These are phyloP conservation scores for Electrona antarctica DNA, from an alignment of 2,113 vertebrate species.

Conservation along the genomic window DNA sequence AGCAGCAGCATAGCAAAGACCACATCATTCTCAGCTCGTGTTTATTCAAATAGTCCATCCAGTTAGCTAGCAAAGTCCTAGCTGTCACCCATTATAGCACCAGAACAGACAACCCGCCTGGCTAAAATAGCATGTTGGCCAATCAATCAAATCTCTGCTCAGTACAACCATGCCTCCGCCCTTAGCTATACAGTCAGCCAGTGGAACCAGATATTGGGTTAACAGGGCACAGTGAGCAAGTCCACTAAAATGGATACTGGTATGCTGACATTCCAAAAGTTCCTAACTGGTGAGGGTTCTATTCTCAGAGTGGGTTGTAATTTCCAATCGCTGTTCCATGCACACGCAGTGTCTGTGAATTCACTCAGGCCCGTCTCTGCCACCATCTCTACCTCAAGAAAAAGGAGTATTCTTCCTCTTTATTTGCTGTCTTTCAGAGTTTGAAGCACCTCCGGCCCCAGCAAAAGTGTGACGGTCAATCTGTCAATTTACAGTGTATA, in stretches of 20 bases:
- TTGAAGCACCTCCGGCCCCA: no score
- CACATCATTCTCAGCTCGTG: not conserved
- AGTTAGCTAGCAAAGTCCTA: conserved; percentile 43
- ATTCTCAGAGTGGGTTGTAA: not conserved
- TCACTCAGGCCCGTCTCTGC: conserved; percentile 3
- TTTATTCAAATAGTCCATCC: not conserved
- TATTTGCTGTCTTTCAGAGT: no score
- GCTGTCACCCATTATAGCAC: conserved; percentile 26
- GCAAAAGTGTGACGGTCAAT: no score
- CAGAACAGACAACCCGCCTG: conserved; percentile 30
- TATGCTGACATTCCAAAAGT: conserved; percentile 39
- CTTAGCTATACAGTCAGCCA: conserved; percentile 10
- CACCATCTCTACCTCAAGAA: no score
- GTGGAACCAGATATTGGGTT: conserved; percentile 12
- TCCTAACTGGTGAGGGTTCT: conserved; percentile 23
- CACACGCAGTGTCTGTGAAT: conserved; percentile 45
- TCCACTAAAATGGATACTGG: conserved; percentile 35
- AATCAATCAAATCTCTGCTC: conserved; percentile 13
- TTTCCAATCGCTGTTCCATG: conserved; percentile 30
- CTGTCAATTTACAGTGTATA: no score
- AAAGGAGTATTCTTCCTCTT: no score
- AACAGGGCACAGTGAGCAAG: conserved; percentile 27
- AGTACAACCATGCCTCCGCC: not conserved
- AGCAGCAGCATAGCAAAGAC: conserved; percentile 7
- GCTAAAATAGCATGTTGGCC: conserved; percentile 31